Evolutionary conservation across 1,140 invertebrate species (phyloP), one percentile per base, ranked within the genome.

Genomic region (Armadillidium nasatum): DNA sequence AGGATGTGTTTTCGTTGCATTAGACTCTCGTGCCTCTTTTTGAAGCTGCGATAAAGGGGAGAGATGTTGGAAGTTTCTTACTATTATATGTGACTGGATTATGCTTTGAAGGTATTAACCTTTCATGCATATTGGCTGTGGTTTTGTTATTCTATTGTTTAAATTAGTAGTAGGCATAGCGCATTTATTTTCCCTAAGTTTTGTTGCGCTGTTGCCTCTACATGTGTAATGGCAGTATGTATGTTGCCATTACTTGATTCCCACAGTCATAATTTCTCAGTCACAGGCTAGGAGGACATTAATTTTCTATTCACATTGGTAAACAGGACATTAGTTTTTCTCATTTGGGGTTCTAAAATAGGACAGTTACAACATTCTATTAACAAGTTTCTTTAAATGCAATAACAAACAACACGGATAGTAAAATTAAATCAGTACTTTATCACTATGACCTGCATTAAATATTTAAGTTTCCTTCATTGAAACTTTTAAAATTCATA

Each of bases 341-440:
- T 33, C 33, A 33, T 33, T 33, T 33, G 33, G 33, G 33, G 33
- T 33, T 1, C 33, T 15, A 60, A 15, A 4, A 3, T 60, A 60
- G 11, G 7, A 60, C 11, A 60, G 50, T 33, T 33, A 33, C 33
- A 60, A 60, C n/a, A n/a, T n/a, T n/a, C n/a, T n/a, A n/a, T n/a
- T n/a, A n/a, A n/a, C n/a, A 60, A 15, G 50, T 15, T 60, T 60
- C 11, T 60, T 13, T 13, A 60, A 60, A 60, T 60, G 50, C 11
- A 1, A 13, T 13, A 19, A 15, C 11, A 15, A 15, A 1, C 50
- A 4, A 13, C 50, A 60, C 11, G 1, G 11, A 19, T 60, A 60
- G 50, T 60, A 60, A 60, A 60, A 60, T 60, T 60, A 60, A 60
- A 60, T 60, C 50, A 60, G 50, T 60, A 60, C 50, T 60, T 60